Conservation (phyloP, 2,888 invertebrate species). For the Rhabditoides inermis region DNA sequence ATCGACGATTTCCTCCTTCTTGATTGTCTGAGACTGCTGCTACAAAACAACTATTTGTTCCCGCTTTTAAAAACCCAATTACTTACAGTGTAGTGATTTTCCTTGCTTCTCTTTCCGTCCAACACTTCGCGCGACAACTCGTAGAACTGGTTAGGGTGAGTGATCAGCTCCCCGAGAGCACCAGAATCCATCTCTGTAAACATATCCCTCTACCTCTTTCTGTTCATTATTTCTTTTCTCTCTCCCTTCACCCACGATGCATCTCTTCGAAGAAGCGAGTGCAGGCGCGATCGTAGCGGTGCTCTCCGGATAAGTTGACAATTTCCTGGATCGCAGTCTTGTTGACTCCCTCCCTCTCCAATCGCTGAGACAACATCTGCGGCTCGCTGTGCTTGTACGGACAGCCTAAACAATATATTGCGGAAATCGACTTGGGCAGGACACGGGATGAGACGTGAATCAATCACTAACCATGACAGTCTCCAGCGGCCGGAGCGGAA, state of each 20-base stretch:
- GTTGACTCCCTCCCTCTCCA: conserved; percentile 21
- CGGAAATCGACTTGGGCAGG: not conserved
- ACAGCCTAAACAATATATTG: conserved; percentile 62
- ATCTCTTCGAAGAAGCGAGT: conserved; percentile 44
- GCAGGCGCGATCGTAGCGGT: conserved; percentile 44
- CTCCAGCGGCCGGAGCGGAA: conserved; percentile 65
- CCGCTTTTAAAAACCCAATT: too few relatives aligned
- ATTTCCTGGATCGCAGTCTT: conserved; percentile 32
- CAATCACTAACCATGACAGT: conserved; percentile 65
- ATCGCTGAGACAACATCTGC: conserved; percentile 59
- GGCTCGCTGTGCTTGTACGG: conserved; percentile 78
- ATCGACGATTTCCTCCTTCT: too few relatives aligned
- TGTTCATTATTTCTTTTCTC: too few relatives aligned
- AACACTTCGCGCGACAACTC: conserved; percentile 40
- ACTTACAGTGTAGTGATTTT: too few relatives aligned
- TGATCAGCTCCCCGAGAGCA: conserved; percentile 38
- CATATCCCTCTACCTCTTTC: too few relatives aligned
- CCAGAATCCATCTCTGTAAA: conserved; percentile 38
- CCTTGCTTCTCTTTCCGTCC: too few relatives aligned
- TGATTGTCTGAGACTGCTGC: too few relatives aligned
- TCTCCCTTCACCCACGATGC: too few relatives aligned
- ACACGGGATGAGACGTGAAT: not conserved
- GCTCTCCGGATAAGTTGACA: conserved; percentile 12
- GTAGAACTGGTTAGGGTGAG: conserved; percentile 51
- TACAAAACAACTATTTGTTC: too few relatives aligned